phyloP scores from a whole-genome alignment of 2,113 vertebrate genomes.

The Cromileptes altivelis region DNA sequence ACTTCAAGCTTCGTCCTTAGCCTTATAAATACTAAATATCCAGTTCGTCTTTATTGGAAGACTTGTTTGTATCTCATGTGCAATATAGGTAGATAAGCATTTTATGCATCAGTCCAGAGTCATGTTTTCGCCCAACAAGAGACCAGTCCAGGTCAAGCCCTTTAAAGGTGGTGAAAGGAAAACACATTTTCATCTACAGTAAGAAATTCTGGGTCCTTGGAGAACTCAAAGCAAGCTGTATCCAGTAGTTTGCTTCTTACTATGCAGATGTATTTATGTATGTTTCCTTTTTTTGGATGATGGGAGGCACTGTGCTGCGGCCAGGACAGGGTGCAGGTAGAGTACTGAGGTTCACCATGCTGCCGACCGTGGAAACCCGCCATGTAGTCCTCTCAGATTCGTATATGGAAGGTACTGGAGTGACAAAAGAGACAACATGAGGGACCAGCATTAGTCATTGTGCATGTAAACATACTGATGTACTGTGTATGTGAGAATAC shows the following conservation, averaged over 20 bases:
- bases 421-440: slow-evolving; percentile 45
- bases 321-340: slow-evolving; percentile 43
- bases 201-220: slow-evolving; percentile 42
- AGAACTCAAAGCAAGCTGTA: slow-evolving; percentile 19
- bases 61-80: slow-evolving; percentile 59
- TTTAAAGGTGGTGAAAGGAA: slow-evolving; percentile 19
- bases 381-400: slow-evolving; percentile 88
- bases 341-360: slow-evolving; percentile 34
- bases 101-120: slow-evolving; percentile 27
- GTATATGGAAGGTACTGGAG: slow-evolving; percentile 96
- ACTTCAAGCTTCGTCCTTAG: slow-evolving; percentile 37
- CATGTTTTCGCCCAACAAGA: slow-evolving; percentile 6
- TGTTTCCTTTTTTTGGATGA: neutral
- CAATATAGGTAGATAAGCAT: slow-evolving; percentile 57
- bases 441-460: neutral
- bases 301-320: slow-evolving; percentile 59
- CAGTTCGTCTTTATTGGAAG: slow-evolving; percentile 36
- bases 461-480: neutral
- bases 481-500: neutral
- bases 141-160: slow-evolving; percentile 54
- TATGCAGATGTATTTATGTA: slow-evolving; percentile 9
- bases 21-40: slow-evolving; percentile 23
- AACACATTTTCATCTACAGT: slow-evolving; percentile 38
- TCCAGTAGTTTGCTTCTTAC: neutral
- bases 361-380: slow-evolving; percentile 31